Evolutionary conservation across 2,113 vertebrate species (phyloP).

Genomic region (Grammomys surdaster): DNA sequence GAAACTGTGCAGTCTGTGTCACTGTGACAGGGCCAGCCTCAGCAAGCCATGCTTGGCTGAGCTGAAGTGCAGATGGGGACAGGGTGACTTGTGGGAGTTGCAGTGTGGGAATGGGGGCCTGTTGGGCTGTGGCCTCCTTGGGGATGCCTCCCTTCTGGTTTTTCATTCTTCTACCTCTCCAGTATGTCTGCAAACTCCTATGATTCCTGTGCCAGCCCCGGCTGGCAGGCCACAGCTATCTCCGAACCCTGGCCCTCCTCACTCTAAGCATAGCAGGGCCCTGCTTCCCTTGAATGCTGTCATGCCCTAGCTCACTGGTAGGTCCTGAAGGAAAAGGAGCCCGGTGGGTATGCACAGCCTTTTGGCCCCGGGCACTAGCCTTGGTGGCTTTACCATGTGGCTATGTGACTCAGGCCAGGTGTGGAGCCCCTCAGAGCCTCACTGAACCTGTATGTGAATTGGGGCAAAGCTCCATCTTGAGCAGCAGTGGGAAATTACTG

Average conservation of each 20-base stretch:
- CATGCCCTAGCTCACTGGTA: neutral
- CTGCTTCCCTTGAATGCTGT: neutral
- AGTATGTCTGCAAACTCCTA: no score
- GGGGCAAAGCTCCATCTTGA: neutral
- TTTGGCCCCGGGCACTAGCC: neutral
- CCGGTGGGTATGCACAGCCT: neutral
- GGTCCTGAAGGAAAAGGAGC: neutral
- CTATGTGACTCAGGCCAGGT: neutral
- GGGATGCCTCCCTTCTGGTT: neutral
- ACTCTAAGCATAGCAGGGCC: neutral
- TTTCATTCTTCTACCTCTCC: neutral
- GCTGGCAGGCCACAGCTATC: neutral
- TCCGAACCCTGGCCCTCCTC: neutral
- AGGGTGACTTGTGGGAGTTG: neutral
- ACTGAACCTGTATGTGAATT: neutral
- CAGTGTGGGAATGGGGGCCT: fast-evolving
- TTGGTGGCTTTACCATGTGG: no score
- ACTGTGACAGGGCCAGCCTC: neutral
- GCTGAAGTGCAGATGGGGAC: neutral
- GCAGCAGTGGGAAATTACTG: no score
- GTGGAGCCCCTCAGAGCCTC: neutral
- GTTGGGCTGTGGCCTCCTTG: neutral
- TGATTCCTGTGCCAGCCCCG: neutral
- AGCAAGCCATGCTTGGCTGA: neutral
- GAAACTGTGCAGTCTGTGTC: neutral